Percentiles rank a stretch among this genome's conserved stretches.
phyloP scores from a whole-genome alignment of 2,888 invertebrate genomes.

The Sclerodermus sp. region DNA sequence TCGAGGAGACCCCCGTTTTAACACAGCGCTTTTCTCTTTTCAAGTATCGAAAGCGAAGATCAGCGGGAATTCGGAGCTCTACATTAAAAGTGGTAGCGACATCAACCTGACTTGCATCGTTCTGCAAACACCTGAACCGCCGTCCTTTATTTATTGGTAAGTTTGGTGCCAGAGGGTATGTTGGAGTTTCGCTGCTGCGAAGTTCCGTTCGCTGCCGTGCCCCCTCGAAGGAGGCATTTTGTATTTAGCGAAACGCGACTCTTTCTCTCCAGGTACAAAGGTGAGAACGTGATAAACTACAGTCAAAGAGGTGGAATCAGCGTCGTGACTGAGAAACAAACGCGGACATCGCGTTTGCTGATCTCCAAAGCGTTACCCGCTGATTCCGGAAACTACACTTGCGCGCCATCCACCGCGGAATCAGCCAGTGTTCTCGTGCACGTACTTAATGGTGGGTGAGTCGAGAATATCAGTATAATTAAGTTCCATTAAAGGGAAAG shows the following conservation, averaged over 20 bases:
- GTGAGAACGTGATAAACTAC: conserved; percentile 63
- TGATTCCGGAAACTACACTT: conserved; percentile 70
- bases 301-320: conserved; percentile 63
- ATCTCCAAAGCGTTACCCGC: conserved; percentile 66
- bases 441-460: conserved; percentile 73
- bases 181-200: too few species aligned
- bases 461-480: too few species aligned
- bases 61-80: conserved; percentile 80
- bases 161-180: too few species aligned
- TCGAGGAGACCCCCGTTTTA: not conserved
- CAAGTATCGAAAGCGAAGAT: conserved; percentile 88
- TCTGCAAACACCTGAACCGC: conserved; percentile 79
- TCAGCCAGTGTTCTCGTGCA: conserved; percentile 82
- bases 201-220: too few species aligned
- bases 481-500: too few species aligned
- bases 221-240: too few species aligned
- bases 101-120: conserved; percentile 90
- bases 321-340: conserved; percentile 62
- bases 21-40: not conserved
- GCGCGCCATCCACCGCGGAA: conserved; percentile 68
- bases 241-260: too few species aligned
- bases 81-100: conserved; percentile 87
- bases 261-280: conserved; percentile 61
- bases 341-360: conserved; percentile 59
- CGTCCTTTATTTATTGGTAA: conserved; percentile 68